Base-by-base conservation (phyloP, 2,888 invertebrate genomes). In the Drosophila stalkeri region DNA sequence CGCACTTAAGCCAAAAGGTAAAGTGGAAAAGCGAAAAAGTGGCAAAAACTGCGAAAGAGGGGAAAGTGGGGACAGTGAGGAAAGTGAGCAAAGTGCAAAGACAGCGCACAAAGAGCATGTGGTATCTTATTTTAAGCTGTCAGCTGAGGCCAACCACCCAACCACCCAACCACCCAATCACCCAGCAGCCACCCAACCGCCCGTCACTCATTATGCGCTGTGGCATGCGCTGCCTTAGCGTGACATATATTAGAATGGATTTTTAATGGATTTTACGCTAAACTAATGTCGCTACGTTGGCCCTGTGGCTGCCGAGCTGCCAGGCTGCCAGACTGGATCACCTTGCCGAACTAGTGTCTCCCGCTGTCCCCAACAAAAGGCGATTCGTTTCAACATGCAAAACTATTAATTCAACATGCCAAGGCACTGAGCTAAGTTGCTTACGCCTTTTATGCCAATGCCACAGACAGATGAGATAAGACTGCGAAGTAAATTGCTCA, bases 371-470 rank as follows among this genome's bases (percentile, higher is more conserved):
- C 75, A 67, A 92, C 91, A 82, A 86, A 75, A 78, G 84, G 87
- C 91, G 92, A 92, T 92, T 91, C 91, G 91, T 92, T 91, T 91
- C 80, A 91, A 82, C 90, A 89, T 88, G 91, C 77, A 87, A 82
- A 91, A 90, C 92, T 90, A 92, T 92, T 92, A 91, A 91, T 92
- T 91, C 88, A 86, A 60, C 54, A 60, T 35, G 72, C 44, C 52
- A 56, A 8, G 51, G 41, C 39, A 20, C 51, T 12, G 33, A 27
- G 57, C 41, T 23, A 35, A 47, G 67, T 39, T 41, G 67, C 52
- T 52, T 46, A 23, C 23, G 18, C 9, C n/a, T 37, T 43, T 35
- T n/a, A 2, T 49, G 31, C 33, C 7, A 18, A n/a, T 49, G 49
- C 60, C 37, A 11, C 18, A 27, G 16, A 20, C 54, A 27, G n/a